Evolutionary conservation across 2,888 invertebrate species (phyloP), one percentile per base, ranked within the genome.

Genomic region (Phania funesta): DNA sequence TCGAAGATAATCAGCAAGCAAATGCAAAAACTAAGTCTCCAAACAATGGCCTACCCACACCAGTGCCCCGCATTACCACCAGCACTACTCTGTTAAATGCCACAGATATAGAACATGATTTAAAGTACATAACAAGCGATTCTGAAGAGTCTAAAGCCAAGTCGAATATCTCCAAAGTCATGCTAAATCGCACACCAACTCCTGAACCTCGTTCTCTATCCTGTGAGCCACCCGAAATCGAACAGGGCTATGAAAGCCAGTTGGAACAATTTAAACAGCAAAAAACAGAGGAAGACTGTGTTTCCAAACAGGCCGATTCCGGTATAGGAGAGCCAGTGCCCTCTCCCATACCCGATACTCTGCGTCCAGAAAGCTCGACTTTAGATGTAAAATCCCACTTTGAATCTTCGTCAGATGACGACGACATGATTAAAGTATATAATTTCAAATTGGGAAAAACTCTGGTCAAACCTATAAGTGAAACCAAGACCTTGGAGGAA

Each of bases 351-450:
- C 89, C 89, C 1, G 88, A 87, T 22, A 86, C 86, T 18, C 65
- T 85, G 9, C 85, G 85, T 0, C 83, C 85, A 0, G 84, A 85
- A 24, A 80, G 80, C 6, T 86, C 86, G 5, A 83, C 80, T 35
- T 67, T 85, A 35, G 86, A 87, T 44, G 85, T 85, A 2, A 87
- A 88, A 46, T 84, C 87, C 0, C 86, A 85, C 0, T 83, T 87
- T n/a, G 90, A 90, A 74, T 89, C 90, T 13, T 90, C 90, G 52
- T 91, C 91, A 7, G 91, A 91, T 74, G 91, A 91, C 54, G 91
- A 90, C 35, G 90, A 90, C 50, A 88, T 90, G 81, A 83, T 88
- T 60, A 90, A 90, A 78, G 90, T 91, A 11, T 91, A 91, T 75
- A 90, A 90, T 64, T 89, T 91, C 16, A 91, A 90, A 83, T 86